These are phyloP conservation scores for Hydropsyche tenuis DNA, from an alignment of 1,140 invertebrate genomes.

Conservation along the genomic window DNA sequence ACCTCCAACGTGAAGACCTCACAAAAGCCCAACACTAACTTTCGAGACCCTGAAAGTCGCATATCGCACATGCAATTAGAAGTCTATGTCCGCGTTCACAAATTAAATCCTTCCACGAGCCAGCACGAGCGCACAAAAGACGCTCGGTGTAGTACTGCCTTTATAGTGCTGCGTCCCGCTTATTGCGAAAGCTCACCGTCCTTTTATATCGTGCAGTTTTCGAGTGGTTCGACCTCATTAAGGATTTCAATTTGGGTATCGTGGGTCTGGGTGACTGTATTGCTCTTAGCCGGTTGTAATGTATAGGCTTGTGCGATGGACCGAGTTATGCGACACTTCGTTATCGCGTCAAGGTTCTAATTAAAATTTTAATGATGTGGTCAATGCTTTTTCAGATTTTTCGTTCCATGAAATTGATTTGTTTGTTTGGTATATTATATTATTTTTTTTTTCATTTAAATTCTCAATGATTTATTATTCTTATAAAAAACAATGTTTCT, in stretches of 20 bases:
- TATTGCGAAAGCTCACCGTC: not conserved
- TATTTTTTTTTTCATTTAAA: no score
- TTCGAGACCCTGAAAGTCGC: no score
- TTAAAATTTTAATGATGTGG: constrained; percentile 2
- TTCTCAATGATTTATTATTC: no score
- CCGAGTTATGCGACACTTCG: not conserved
- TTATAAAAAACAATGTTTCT: no score
- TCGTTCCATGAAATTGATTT: no score
- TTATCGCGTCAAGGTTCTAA: not conserved
- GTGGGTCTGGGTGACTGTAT: not conserved
- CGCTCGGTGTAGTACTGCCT: not conserved
- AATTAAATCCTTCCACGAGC: not conserved
- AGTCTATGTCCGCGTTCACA: not conserved
- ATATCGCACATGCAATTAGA: no score
- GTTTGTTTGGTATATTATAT: no score
- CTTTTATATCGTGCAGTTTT: constrained; percentile 10
- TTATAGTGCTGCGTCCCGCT: not conserved
- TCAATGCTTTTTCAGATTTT: no score
- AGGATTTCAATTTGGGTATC: constrained; percentile 5
- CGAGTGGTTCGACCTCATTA: constrained; percentile 15
- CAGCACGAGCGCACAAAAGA: not conserved
- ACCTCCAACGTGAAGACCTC: no score
- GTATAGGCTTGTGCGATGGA: no score
- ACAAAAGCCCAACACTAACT: no score
- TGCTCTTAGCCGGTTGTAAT: not conserved